A percentile compares a stretch with the other conserved stretches of the same genome.
Evolutionary conservation across 2,888 invertebrate species (phyloP).

Genomic region (Polydrusus pterygomalis): DNA sequence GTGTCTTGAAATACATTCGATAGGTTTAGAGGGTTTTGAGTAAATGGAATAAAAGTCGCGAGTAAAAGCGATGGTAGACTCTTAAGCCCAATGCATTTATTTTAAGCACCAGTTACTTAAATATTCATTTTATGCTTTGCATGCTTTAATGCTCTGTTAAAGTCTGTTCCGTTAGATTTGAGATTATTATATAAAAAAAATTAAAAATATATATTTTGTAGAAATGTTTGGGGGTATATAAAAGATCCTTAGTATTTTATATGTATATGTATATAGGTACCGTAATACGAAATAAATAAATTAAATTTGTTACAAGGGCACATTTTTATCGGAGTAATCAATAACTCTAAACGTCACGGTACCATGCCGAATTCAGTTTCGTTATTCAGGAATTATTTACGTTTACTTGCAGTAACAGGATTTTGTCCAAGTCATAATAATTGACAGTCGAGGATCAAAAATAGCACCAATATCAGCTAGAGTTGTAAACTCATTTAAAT

Average conservation of each 20-base stretch:
- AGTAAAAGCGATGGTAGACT: too few relatives aligned
- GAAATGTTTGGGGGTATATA: constrained; percentile 60
- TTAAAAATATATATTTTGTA: constrained; percentile 61
- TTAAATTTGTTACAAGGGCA: constrained; percentile 46
- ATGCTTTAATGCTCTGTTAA: constrained; percentile 21
- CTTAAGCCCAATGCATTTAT: background rate
- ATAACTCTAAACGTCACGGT: background rate
- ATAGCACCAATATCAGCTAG: too few relatives aligned
- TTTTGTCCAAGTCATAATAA: too few relatives aligned
- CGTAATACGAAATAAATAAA: constrained; percentile 48
- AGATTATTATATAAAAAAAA: constrained; percentile 37
- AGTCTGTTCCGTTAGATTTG: constrained; percentile 36
- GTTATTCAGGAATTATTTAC: too few relatives aligned
- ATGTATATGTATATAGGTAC: constrained; percentile 62
- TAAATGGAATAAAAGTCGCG: too few relatives aligned
- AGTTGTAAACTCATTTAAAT: too few relatives aligned
- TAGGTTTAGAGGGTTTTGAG: too few relatives aligned
- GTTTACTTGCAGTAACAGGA: too few relatives aligned
- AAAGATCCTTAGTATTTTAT: constrained; percentile 59
- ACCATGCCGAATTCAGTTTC: too few relatives aligned
- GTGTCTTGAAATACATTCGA: too few relatives aligned
- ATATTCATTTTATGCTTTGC: background rate
- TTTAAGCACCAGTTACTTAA: background rate
- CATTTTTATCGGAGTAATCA: constrained; percentile 8
- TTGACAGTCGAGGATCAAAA: too few relatives aligned